Base-by-base conservation (phyloP, 2,888 invertebrate genomes). In the Fragum fragum region DNA sequence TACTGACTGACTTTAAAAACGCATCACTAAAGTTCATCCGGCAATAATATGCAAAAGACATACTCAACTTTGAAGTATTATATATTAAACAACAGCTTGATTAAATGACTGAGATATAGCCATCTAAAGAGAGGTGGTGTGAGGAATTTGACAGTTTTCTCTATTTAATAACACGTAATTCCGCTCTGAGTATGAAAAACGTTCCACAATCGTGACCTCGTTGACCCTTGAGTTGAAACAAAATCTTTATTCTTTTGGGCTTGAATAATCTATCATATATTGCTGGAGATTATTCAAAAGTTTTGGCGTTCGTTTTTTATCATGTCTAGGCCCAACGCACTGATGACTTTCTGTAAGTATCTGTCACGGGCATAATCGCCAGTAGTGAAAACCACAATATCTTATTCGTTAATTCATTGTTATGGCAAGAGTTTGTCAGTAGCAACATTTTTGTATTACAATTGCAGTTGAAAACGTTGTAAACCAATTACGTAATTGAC, bases 1-100 rank as follows among this genome's bases (percentile, higher is more conserved):
- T 47, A 47, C 47, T 47, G 47, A 47, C 47, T 47, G n/a, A 47
- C n/a, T 47, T 47, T 47, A 47, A 47, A 47, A 47, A 47, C 47
- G 47, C 47, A 47, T n/a, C 47, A 47, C 47, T n/a, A 16, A 47
- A 9, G 47, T 47, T 47, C 47, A 3, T 47, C 47, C 16, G 47
- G 16, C 47, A 47, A 47, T 47, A 18, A 14, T 9, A 47, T 9
- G 47, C 47, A 47, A 18, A 47, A n/a, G 5, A 47, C n/a, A 47
- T 18, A 47, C 5, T 47, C 18, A n/a, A 47, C 14, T 47, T 9
- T 47, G 47, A 9, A 47, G 47, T 47, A n/a, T 47, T 39, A 14
- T 47, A 47, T 47, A 47, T 47, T 14, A 47, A 47, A 47, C 47
- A 47, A 47, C 3, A 18, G n/a, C 16, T 47, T 47, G 47, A 47